A percentile compares a stretch with the other conserved stretches of the same genome.
These are phyloP conservation scores for Sebastiscus albofasciatus DNA, from an alignment of 2,797 vertebrate species.

Conservation along the genomic window DNA sequence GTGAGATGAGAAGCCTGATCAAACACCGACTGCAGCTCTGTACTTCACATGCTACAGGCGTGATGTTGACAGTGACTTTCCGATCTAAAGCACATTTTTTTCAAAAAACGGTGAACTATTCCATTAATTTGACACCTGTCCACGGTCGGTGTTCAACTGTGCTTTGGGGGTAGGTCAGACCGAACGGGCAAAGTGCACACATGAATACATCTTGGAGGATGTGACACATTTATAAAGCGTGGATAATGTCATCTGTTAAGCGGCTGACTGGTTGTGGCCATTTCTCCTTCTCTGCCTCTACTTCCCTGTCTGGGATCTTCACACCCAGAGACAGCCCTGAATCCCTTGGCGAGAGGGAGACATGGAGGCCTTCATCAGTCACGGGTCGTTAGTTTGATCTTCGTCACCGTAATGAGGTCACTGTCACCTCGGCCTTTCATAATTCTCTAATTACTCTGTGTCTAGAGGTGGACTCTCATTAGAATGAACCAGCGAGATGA, in stretches of 20 bases:
- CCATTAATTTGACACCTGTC: neutral
- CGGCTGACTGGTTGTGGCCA: neutral
- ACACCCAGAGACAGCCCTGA: constrained; percentile 14
- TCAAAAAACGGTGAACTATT: neutral
- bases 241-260: constrained; percentile 34
- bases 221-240: constrained; percentile 42
- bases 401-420: constrained; percentile 75
- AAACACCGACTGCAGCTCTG: neutral
- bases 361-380: constrained; percentile 72
- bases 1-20: neutral
- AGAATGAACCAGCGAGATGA: constrained; percentile 1
- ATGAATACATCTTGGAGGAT: neutral
- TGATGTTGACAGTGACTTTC: neutral
- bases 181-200: neutral
- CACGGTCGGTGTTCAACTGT: neutral
- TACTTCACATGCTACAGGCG: neutral
- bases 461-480: constrained; percentile 57
- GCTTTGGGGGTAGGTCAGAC: neutral
- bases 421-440: constrained; percentile 72
- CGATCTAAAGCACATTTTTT: neutral
- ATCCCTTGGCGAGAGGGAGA: constrained; percentile 7
- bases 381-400: constrained; percentile 76
- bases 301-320: constrained; percentile 12
- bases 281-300: neutral
- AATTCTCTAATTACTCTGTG: constrained; percentile 73